Conservation (phyloP, 2,888 invertebrate species). For the Stratiomys singularior region DNA sequence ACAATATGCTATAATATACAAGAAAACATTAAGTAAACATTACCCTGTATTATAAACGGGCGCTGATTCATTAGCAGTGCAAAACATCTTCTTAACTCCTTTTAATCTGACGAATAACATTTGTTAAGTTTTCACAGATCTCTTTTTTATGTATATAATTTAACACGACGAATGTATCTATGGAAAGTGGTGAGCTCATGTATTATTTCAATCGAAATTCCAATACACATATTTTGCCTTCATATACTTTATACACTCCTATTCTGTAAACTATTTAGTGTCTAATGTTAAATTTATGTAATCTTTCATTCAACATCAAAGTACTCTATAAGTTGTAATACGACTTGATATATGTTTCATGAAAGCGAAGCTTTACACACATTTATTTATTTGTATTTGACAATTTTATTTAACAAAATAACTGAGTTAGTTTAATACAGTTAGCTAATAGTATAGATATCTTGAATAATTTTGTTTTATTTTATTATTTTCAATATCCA, state of each 20-base stretch:
- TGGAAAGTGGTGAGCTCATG: background rate
- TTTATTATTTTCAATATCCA: background rate
- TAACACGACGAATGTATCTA: background rate
- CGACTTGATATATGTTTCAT: too few species aligned
- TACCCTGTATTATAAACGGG: constrained; percentile 32
- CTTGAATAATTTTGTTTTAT: background rate
- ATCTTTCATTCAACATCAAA: background rate
- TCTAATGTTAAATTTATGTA: background rate
- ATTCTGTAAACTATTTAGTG: background rate
- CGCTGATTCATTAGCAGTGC: background rate
- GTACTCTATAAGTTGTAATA: background rate
- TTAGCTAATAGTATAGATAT: background rate
- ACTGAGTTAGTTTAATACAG: background rate
- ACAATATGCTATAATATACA: constrained; percentile 46
- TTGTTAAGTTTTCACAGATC: constrained; percentile 35
- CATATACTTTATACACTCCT: background rate
- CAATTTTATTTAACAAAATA: too few species aligned
- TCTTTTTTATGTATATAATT: constrained; percentile 33
- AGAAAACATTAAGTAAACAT: constrained; percentile 17
- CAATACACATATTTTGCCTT: background rate
- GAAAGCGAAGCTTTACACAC: too few species aligned
- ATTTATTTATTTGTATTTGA: too few species aligned
- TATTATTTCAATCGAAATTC: background rate
- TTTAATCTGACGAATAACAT: background rate
- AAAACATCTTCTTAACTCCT: background rate